Conservation (phyloP, 2,888 invertebrate genomes). For the Pinctada fucata region DNA sequence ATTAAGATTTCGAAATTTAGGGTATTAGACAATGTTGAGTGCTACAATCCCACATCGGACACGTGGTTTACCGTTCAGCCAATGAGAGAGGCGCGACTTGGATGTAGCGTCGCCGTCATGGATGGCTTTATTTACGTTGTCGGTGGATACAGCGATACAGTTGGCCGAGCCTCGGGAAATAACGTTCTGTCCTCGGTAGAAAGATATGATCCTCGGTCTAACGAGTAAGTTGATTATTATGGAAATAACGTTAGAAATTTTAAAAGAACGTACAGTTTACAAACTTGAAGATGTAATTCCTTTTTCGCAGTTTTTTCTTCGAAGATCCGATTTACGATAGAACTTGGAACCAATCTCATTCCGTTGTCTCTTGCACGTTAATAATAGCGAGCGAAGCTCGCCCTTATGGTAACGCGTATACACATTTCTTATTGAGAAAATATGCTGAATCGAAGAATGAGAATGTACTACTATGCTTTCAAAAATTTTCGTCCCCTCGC, state of each 20-base stretch:
- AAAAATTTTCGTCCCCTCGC: too few relatives aligned
- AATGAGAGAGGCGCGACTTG: conserved; percentile 48
- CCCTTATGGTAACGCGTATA: too few relatives aligned
- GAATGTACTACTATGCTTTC: too few relatives aligned
- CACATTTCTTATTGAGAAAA: too few relatives aligned
- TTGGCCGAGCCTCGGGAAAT: conserved; percentile 28
- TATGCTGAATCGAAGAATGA: too few relatives aligned
- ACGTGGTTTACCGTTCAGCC: conserved; percentile 52
- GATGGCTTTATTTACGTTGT: conserved; percentile 52
- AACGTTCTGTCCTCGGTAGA: conserved; percentile 56
- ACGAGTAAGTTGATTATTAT: conserved; percentile 45
- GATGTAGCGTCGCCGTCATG: conserved; percentile 45
- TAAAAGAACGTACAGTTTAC: too few relatives aligned
- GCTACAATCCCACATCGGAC: conserved; percentile 54
- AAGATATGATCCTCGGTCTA: conserved; percentile 51
- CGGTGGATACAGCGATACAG: conserved; percentile 55
- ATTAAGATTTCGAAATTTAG: conserved; percentile 38
- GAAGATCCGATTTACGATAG: too few relatives aligned
- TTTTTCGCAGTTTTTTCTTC: too few relatives aligned
- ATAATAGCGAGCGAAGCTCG: too few relatives aligned
- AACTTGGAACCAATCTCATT: neutral
- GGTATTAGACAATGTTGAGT: conserved; percentile 55
- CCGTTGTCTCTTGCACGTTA: neutral
- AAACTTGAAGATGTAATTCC: too few relatives aligned
- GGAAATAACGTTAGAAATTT: too few relatives aligned